These are phyloP conservation scores for Eucriotettix oculatus DNA, from an alignment of 2,888 invertebrate species.

Conservation along the genomic window DNA sequence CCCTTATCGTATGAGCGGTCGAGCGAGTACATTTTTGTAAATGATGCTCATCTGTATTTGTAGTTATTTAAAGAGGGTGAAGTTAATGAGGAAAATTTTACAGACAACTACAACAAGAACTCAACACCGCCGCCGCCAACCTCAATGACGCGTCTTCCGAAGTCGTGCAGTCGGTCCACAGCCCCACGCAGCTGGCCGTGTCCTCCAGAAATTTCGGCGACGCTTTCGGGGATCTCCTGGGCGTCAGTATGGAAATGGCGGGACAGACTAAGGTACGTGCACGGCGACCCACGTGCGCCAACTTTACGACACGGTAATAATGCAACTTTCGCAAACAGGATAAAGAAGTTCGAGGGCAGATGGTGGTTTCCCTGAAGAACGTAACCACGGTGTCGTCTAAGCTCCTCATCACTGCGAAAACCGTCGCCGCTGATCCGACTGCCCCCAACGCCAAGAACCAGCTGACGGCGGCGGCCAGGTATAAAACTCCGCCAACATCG, in stretches of 20 bases:
- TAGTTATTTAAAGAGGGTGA: too few species aligned
- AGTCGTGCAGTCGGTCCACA: slow-evolving; percentile 60
- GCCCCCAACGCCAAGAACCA: slow-evolving; percentile 85
- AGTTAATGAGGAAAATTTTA: too few species aligned
- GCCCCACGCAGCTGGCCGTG: slow-evolving; percentile 50
- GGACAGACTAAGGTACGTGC: slow-evolving; percentile 46
- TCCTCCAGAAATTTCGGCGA: slow-evolving; percentile 60
- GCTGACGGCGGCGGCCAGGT: slow-evolving; percentile 64
- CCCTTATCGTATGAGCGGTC: too few species aligned
- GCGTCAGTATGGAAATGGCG: slow-evolving; percentile 70
- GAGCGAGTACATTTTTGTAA: too few species aligned
- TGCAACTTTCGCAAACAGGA: slow-evolving; percentile 32
- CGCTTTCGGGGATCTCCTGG: slow-evolving; percentile 61
- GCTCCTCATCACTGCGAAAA: slow-evolving; percentile 72
- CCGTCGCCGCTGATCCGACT: slow-evolving; percentile 73
- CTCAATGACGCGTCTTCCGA: slow-evolving; percentile 71
- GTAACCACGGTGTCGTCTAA: slow-evolving; percentile 78
- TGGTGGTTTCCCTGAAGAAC: slow-evolving; percentile 72
- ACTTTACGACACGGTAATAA: not conserved
- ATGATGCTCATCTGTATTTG: too few species aligned
- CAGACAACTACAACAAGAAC: slow-evolving; percentile 67
- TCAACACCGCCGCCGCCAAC: slow-evolving; percentile 68
- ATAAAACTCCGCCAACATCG: too few species aligned
- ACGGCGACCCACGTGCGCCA: not conserved
- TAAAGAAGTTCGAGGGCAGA: slow-evolving; percentile 54